Base-by-base conservation (phyloP, 2,113 vertebrate species). In the Pygoscelis adeliae region DNA sequence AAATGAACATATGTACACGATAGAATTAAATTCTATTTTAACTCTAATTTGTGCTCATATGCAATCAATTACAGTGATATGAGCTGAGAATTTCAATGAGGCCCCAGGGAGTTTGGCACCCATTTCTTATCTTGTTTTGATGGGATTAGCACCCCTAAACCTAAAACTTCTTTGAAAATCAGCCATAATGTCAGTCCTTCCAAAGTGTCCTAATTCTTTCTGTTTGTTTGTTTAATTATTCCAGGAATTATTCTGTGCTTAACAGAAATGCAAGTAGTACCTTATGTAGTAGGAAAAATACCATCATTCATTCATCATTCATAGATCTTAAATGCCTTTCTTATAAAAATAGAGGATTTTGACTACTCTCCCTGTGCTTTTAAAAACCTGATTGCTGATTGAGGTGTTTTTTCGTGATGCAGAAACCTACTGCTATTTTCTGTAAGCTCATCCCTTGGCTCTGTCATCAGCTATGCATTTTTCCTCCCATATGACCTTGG, bases 31-130 rank as follows among this genome's bases (percentile, higher is more conserved):
- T 82, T 87, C 15, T 90, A 69, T 95, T 94, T 95, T 95, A 93
- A 80, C 87, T 76, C 49, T 78, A 85, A 85, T 94, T 93, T 91
- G 70, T 90, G 70, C 53, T 97, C 59, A 65, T 79, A 15, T 91
- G 83, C 61, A 89, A 83, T 87, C 87, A 89, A 72, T 96, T 97
- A 87, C 40, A 94, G 70, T 87, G 81, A 87, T 82, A 89, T 47
- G 91, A 95, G 58, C 66, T 66, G 89, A 87, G 93, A 94, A 95
- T 96, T 94, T 95, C 91, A 96, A 72, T 83, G 74, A 92, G 55
- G 74, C 34, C 56, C 7, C 55, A 66, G 66, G 70, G 70, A 94
- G 25, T 89, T 93, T 92, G 91, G 81, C 69, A 87, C 22, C 15
- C 49, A 38, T 92, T 93, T 95, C 52, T 67, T 92, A 40, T 79